A percentile compares a stretch with the other conserved stretches of the same genome.
phyloP scores from a whole-genome alignment of 2,113 vertebrate species.

The Ammospiza caudacuta region DNA sequence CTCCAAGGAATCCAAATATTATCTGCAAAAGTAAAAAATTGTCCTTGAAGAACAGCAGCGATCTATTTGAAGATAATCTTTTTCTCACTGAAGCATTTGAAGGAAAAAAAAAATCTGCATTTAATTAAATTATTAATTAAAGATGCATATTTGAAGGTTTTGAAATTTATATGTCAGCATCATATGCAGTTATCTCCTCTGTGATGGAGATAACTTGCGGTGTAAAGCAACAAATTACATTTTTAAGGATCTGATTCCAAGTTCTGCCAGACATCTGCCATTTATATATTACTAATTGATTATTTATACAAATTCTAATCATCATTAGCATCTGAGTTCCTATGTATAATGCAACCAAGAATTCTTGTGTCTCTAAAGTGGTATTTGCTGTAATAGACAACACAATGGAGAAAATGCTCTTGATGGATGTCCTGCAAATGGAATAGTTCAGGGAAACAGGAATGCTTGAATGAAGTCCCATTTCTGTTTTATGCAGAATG shows the following conservation, averaged over 20 bases:
- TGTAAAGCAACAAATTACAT: neutral
- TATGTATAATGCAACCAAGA: neutral
- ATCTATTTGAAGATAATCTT: neutral
- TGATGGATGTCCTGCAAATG: neutral
- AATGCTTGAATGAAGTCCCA: neutral
- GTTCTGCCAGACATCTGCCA: neutral
- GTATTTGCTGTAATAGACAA: neutral
- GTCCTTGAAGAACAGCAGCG: neutral
- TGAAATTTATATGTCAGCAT: neutral
- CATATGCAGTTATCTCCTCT: neutral
- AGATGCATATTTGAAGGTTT: neutral
- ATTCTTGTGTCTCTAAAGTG: neutral
- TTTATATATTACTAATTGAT: neutral
- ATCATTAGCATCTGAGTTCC: neutral
- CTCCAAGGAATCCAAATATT: neutral
- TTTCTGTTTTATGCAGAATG: neutral
- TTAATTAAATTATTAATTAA: neutral
- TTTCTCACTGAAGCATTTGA: neutral
- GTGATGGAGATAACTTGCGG: neutral
- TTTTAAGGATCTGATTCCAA: neutral
- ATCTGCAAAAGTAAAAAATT: neutral
- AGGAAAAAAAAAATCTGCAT: neutral
- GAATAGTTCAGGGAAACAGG: neutral
- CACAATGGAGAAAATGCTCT: neutral
- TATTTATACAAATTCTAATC: neutral